Percentiles rank a stretch among this genome's conserved stretches.
Conservation (phyloP, 2,888 invertebrate species). For the Fabriciana adippe region DNA sequence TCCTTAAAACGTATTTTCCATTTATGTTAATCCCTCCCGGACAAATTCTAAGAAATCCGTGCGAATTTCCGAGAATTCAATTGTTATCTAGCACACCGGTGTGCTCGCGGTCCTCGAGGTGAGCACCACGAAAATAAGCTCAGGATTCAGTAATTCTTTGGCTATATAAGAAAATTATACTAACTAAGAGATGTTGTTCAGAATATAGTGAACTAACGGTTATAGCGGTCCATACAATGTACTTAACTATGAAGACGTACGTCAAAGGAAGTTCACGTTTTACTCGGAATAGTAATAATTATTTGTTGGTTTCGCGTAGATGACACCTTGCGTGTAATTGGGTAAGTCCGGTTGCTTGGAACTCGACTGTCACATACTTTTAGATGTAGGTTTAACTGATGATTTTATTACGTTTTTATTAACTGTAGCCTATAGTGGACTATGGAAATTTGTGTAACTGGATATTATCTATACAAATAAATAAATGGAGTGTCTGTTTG, state of each 20-base stretch:
- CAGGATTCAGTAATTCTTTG: neutral
- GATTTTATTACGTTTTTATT: too few species aligned
- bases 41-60: too few species aligned
- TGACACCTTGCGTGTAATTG: slow-evolving; percentile 28
- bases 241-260: slow-evolving; percentile 2
- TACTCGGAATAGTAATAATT: slow-evolving; percentile 19
- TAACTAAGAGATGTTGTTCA: neutral
- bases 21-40: too few species aligned
- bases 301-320: slow-evolving; percentile 12
- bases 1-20: too few species aligned
- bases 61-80: too few species aligned
- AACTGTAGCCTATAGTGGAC: too few species aligned
- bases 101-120: too few species aligned
- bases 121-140: too few species aligned
- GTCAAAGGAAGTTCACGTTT: slow-evolving; percentile 27
- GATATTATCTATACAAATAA: too few species aligned
- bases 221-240: slow-evolving; percentile 1
- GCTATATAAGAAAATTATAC: neutral
- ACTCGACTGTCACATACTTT: neutral
- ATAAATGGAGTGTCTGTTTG: too few species aligned
- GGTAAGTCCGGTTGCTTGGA: slow-evolving; percentile 6
- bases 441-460: too few species aligned
- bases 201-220: slow-evolving; percentile 2
- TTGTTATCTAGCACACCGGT: too few species aligned
- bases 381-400: neutral